phyloP scores from a whole-genome alignment of 2,888 invertebrate species.

The Calliphora vomitoria region DNA sequence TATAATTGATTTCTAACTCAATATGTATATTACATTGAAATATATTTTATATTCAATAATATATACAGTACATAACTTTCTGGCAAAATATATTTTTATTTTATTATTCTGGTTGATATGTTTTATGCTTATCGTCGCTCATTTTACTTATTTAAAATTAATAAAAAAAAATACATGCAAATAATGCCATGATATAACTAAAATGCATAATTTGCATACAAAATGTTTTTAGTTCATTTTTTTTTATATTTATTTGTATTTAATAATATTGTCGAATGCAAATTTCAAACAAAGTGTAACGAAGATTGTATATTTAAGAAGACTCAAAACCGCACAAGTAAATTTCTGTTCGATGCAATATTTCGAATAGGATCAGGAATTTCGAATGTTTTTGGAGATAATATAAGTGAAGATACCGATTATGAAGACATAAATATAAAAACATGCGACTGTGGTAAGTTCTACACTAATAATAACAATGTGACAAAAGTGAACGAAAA shows the following conservation, averaged over 20 bases:
- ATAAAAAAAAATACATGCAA: constrained; percentile 19
- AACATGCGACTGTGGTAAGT: constrained; percentile 91
- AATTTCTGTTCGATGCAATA: constrained; percentile 90
- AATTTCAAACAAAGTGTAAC: constrained; percentile 20
- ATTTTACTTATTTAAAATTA: neutral
- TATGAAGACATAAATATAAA: constrained; percentile 87
- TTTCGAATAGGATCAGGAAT: constrained; percentile 87
- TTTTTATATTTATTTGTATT: constrained; percentile 31
- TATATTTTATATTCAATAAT: neutral
- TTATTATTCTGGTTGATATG: neutral
- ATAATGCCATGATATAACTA: constrained; percentile 24
- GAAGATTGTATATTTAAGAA: constrained; percentile 4
- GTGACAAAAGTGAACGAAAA: too few relatives aligned
- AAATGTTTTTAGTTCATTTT: constrained; percentile 33
- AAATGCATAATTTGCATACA: constrained; percentile 25
- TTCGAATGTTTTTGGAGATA: constrained; percentile 84
- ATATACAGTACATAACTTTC: constrained; percentile 8
- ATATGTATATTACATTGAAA: neutral
- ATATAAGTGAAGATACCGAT: constrained; percentile 86
- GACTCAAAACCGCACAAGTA: constrained; percentile 78
- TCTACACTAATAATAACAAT: neutral
- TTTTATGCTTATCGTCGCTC: neutral
- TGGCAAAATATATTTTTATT: neutral
- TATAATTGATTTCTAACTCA: too few relatives aligned
- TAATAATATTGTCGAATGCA: constrained; percentile 30